phyloP scores from a whole-genome alignment of 2,113 vertebrate genomes.

The Lophotis ruficrista region DNA sequence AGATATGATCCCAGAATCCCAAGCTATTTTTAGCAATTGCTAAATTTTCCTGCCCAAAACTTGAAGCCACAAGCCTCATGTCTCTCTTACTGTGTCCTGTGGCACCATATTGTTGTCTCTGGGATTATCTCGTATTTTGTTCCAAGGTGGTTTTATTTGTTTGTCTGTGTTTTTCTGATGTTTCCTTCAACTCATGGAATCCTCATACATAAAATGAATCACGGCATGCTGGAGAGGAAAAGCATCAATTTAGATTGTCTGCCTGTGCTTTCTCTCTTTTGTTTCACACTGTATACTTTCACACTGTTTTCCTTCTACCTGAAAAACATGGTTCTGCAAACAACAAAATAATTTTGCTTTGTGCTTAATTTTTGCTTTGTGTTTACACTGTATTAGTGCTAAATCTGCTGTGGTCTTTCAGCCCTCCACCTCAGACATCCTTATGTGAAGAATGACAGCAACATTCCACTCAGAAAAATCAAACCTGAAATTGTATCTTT shows the following conservation, averaged over 20 bases:
- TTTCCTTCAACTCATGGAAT: not conserved
- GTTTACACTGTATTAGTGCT: not conserved
- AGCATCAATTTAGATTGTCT: not conserved
- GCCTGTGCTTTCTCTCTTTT: not conserved
- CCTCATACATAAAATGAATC: not conserved
- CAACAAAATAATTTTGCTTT: not conserved
- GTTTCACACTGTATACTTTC: not conserved
- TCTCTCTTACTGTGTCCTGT: not conserved
- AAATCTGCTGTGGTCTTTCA: not conserved
- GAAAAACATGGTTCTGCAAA: not conserved
- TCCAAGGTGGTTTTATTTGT: not conserved
- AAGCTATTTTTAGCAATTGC: not conserved
- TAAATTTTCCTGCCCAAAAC: not conserved
- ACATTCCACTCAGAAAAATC: not conserved
- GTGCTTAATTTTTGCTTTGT: not conserved
- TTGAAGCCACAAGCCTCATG: not conserved
- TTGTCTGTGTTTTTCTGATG: not conserved
- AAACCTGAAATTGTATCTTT: not conserved
- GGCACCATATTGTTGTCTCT: not conserved
- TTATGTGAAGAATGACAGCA: not conserved
- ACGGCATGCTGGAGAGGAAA: not conserved
- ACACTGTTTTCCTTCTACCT: not conserved
- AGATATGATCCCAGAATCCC: not conserved
- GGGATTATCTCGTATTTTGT: not conserved
- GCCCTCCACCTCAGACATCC: not conserved